Evolutionary conservation across 2,113 vertebrate genomes (phyloP).

Genomic region (Tragelaphus buxtoni): DNA sequence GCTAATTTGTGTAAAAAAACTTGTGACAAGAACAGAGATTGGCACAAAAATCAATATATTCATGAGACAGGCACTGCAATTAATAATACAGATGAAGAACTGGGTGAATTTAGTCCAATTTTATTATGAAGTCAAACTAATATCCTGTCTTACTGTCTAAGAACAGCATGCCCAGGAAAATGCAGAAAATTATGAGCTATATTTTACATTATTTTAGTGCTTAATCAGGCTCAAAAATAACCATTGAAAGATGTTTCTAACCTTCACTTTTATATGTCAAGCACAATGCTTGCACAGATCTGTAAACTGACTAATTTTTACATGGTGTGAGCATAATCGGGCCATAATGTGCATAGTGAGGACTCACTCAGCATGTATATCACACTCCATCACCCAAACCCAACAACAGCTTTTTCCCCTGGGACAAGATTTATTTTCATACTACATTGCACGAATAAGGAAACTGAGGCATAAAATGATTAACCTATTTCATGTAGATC

Average conservation of each 20-base stretch:
- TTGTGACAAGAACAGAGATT: constrained; percentile 75
- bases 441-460: constrained; percentile 31
- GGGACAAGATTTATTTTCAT: constrained; percentile 3
- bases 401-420: background rate
- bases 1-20: constrained; percentile 78
- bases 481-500: background rate
- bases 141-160: constrained; percentile 63
- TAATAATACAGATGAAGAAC: constrained; percentile 77
- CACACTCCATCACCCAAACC: background rate
- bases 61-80: constrained; percentile 53
- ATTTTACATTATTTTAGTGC: background rate
- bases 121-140: constrained; percentile 67
- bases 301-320: background rate
- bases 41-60: constrained; percentile 79
- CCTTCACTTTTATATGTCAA: background rate
- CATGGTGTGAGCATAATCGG: background rate
- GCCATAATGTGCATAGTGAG: background rate
- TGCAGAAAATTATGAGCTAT: background rate
- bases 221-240: constrained; percentile 11
- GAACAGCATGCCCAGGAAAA: constrained; percentile 6
- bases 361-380: background rate
- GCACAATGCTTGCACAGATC: background rate
- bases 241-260: background rate
- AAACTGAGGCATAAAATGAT: constrained; percentile 35
- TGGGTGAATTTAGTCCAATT: constrained; percentile 70